A percentile compares a stretch with the other conserved stretches of the same genome.
Conservation (phyloP, 2,888 invertebrate species). For the Stenurella melanura region DNA sequence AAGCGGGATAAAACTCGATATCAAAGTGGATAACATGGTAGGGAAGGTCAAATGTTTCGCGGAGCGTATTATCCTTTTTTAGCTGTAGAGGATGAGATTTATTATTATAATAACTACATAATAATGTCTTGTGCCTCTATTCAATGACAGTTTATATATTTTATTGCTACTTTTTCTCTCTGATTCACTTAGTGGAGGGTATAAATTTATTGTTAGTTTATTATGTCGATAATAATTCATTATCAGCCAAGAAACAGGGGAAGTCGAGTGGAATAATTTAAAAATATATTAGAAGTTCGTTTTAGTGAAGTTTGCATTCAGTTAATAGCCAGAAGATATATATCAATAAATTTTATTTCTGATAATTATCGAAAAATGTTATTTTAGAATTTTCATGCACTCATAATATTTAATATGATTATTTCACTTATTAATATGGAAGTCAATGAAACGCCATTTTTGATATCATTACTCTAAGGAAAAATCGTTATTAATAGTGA, state of each 20-base stretch:
- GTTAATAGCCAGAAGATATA: too few species aligned
- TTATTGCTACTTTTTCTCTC: slow-evolving; percentile 48
- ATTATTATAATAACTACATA: slow-evolving; percentile 70
- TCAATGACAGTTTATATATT: slow-evolving; percentile 63
- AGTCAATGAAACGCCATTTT: too few species aligned
- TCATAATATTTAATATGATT: too few species aligned
- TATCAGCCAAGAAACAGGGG: neutral
- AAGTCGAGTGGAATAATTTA: too few species aligned
- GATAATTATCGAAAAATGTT: too few species aligned
- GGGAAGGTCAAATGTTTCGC: slow-evolving; percentile 66
- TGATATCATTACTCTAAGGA: too few species aligned
- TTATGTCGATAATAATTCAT: slow-evolving; percentile 15
- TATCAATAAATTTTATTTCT: too few species aligned
- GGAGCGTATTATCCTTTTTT: slow-evolving; percentile 63
- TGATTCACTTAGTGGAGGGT: slow-evolving; percentile 46
- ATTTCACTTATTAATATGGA: too few species aligned
- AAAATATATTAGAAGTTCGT: too few species aligned
- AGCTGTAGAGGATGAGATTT: slow-evolving; percentile 64
- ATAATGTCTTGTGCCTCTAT: slow-evolving; percentile 66
- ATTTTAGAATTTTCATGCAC: too few species aligned
- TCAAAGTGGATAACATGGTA: slow-evolving; percentile 63
- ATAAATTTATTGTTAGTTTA: neutral
- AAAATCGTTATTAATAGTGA: too few species aligned
- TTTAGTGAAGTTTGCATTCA: too few species aligned
- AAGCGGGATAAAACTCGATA: slow-evolving; percentile 64